These are phyloP conservation scores for Erpobdella octoculata DNA, from an alignment of 2,888 invertebrate genomes.

Conservation along the genomic window DNA sequence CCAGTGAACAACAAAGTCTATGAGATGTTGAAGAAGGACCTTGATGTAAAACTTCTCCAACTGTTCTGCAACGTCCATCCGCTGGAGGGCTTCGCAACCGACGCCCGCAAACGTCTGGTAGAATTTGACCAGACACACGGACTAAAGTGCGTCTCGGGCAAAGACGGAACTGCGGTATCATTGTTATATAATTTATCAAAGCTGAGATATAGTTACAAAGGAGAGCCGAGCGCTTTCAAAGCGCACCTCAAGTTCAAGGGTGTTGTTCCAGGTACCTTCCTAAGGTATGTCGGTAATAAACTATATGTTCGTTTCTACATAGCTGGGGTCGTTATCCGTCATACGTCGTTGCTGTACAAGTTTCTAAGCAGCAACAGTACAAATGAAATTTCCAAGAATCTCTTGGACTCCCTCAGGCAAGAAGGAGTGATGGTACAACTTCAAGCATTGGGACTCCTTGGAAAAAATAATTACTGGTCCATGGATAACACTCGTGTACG, in stretches of 20 bases:
- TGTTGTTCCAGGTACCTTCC: neutral
- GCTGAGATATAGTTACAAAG: conserved; percentile 1
- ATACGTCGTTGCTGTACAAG: no score
- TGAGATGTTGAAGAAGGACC: neutral
- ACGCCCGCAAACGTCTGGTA: neutral
- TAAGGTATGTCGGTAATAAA: neutral
- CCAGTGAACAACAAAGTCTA: neutral
- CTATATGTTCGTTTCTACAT: no score
- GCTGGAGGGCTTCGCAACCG: neutral
- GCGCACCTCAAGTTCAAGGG: neutral
- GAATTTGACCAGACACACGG: neutral
- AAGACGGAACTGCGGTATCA: neutral
- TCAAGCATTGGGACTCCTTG: no score
- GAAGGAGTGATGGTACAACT: no score
- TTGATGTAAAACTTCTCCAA: neutral
- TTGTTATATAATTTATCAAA: neutral
- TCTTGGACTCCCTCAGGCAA: no score
- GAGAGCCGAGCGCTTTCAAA: neutral
- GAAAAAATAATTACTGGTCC: no score
- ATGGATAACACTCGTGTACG: no score
- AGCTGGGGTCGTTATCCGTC: no score
- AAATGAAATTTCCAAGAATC: no score
- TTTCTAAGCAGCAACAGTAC: no score
- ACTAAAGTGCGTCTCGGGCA: neutral
- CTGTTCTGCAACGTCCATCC: neutral